Conservation (phyloP, 2,888 invertebrate genomes). For the Sylvicola cinctus region DNA sequence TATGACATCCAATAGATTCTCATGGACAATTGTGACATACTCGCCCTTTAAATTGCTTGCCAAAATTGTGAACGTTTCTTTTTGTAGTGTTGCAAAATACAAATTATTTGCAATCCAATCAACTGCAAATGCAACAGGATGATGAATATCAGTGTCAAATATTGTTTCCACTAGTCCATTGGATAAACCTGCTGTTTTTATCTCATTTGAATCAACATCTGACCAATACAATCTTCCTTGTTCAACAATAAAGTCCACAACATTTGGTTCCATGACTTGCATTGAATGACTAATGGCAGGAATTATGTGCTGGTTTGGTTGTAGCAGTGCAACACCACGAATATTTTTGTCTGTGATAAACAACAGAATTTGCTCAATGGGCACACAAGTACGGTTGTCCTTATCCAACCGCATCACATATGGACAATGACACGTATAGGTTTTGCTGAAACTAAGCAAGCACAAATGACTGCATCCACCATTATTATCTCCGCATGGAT, state of each 20-base stretch:
- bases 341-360: slow-evolving; percentile 58
- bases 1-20: slow-evolving; percentile 65
- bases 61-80: slow-evolving; percentile 31
- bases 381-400: slow-evolving; percentile 36
- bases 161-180: slow-evolving; percentile 48
- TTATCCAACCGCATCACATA: slow-evolving; percentile 60
- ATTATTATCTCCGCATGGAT: slow-evolving; percentile 49
- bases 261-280: slow-evolving; percentile 29
- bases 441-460: slow-evolving; percentile 33
- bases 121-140: slow-evolving; percentile 34
- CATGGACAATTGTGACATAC: slow-evolving; percentile 37
- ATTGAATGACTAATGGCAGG: slow-evolving; percentile 47
- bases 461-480: slow-evolving; percentile 70
- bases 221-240: slow-evolving; percentile 57
- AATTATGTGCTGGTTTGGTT: slow-evolving; percentile 56
- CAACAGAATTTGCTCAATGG: slow-evolving; percentile 59
- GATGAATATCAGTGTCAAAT: slow-evolving; percentile 39
- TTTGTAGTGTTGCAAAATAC: slow-evolving; percentile 46
- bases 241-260: slow-evolving; percentile 43
- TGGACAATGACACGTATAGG: slow-evolving; percentile 60
- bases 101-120: slow-evolving; percentile 75
- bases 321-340: slow-evolving; percentile 58
- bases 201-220: slow-evolving; percentile 52
- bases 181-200: slow-evolving; percentile 44
- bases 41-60: slow-evolving; percentile 54